phyloP scores from a whole-genome alignment of 2,113 vertebrate genomes.

The Rynchops niger region DNA sequence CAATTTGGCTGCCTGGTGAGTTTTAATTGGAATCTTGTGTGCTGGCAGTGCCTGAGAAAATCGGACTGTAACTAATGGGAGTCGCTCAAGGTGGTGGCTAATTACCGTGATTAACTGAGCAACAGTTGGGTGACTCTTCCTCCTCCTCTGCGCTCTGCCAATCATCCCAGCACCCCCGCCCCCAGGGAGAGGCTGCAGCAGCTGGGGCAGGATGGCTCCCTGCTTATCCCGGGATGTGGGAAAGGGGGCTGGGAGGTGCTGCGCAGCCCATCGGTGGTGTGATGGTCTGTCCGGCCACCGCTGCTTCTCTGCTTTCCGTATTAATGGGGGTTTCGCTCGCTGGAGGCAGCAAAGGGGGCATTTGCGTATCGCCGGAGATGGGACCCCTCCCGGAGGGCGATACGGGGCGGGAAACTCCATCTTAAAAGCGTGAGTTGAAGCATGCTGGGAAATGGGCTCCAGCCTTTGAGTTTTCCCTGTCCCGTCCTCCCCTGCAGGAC shows the following conservation, averaged over 20 bases:
- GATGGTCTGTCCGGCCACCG: rapidly evolving
- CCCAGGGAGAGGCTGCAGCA: rapidly evolving
- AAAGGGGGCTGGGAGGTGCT: background rate
- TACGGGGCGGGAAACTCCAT: background rate
- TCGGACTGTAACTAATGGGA: background rate
- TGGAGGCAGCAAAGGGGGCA: background rate
- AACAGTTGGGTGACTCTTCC: background rate
- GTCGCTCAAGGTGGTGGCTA: background rate
- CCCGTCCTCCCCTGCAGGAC: rapidly evolving
- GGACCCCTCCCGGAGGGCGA: background rate
- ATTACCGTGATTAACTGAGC: constrained; percentile 30
- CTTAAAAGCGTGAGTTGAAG: background rate
- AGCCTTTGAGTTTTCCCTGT: background rate
- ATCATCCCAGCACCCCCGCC: background rate
- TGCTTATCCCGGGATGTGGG: rapidly evolving
- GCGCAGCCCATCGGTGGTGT: rapidly evolving
- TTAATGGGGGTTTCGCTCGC: background rate
- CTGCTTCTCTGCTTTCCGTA: background rate
- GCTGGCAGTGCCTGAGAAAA: background rate
- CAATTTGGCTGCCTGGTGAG: background rate
- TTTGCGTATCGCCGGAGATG: background rate
- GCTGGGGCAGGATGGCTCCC: background rate
- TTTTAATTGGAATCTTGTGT: background rate
- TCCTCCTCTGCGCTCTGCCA: background rate
- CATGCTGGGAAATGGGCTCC: rapidly evolving